Evolutionary conservation across 2,888 invertebrate genomes (phyloP).

Genomic region (Heteromurus nitidus): DNA sequence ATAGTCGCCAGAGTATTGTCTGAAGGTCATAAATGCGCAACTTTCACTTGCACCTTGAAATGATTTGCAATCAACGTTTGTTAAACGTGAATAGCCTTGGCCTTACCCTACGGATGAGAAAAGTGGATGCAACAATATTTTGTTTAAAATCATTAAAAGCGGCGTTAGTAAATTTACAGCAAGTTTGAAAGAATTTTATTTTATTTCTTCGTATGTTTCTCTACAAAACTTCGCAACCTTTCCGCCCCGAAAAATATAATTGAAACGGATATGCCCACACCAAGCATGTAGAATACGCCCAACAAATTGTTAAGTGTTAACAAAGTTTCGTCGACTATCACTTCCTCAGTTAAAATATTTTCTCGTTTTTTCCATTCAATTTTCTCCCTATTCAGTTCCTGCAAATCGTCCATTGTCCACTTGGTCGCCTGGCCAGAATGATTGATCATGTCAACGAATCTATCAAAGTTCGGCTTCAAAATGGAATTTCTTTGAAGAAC

Average conservation of each 20-base stretch:
- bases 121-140: too few relatives aligned
- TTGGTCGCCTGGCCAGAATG: constrained; percentile 18
- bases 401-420: constrained; percentile 9
- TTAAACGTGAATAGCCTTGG: too few relatives aligned
- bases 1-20: too few relatives aligned
- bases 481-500: not conserved
- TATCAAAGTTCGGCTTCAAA: constrained; percentile 6
- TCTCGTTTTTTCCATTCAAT: not conserved
- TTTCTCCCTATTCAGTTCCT: constrained; percentile 7
- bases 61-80: too few relatives aligned
- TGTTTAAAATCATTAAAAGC: too few relatives aligned
- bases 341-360: not conserved
- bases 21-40: too few relatives aligned
- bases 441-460: not conserved
- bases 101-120: too few relatives aligned
- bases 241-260: not conserved
- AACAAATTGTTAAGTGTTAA: constrained; percentile 21
- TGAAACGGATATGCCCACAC: not conserved
- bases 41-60: too few relatives aligned
- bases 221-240: too few relatives aligned
- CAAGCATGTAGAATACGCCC: constrained; percentile 15
- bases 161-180: too few relatives aligned
- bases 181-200: too few relatives aligned
- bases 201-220: too few relatives aligned
- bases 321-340: not conserved